These are phyloP conservation scores for Silurus meridionalis DNA, from an alignment of 2,113 vertebrate genomes.

Conservation along the genomic window DNA sequence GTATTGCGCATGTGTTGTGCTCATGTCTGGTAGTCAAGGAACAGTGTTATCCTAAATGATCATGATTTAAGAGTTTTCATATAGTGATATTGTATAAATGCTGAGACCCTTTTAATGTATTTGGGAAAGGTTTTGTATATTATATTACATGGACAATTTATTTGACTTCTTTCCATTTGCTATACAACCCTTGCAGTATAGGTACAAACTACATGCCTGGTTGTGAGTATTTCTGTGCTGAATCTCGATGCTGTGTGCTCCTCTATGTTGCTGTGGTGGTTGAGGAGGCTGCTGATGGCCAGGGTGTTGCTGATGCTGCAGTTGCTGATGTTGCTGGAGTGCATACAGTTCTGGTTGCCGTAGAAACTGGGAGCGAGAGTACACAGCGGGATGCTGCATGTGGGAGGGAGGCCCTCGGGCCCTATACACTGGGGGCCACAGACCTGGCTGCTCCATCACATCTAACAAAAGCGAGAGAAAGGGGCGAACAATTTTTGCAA, in stretches of 20 bases:
- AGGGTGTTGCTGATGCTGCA: slow-evolving; percentile 75
- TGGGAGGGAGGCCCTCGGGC: slow-evolving; percentile 85
- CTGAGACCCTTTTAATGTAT: neutral
- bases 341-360: slow-evolving; percentile 93
- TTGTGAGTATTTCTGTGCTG: slow-evolving; percentile 64
- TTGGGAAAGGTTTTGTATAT: neutral
- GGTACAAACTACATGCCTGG: slow-evolving; percentile 61
- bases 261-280: slow-evolving; percentile 59
- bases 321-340: slow-evolving; percentile 86
- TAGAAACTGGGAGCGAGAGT: slow-evolving; percentile 90
- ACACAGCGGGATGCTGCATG: slow-evolving; percentile 92
- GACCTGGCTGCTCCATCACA: slow-evolving; percentile 92
- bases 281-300: slow-evolving; percentile 68
- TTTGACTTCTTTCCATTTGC: neutral
- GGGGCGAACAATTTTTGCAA: slow-evolving; percentile 1
- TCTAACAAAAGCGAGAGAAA: slow-evolving; percentile 76
- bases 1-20: neutral
- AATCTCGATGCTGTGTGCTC: slow-evolving; percentile 61
- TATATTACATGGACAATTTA: neutral
- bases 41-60: neutral
- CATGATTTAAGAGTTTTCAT: neutral
- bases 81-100: neutral
- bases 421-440: slow-evolving; percentile 93
- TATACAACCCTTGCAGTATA: neutral
- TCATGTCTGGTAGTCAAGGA: neutral